Base-by-base conservation (phyloP, 2,888 invertebrate species). In the Drosophila austrosaltans region DNA sequence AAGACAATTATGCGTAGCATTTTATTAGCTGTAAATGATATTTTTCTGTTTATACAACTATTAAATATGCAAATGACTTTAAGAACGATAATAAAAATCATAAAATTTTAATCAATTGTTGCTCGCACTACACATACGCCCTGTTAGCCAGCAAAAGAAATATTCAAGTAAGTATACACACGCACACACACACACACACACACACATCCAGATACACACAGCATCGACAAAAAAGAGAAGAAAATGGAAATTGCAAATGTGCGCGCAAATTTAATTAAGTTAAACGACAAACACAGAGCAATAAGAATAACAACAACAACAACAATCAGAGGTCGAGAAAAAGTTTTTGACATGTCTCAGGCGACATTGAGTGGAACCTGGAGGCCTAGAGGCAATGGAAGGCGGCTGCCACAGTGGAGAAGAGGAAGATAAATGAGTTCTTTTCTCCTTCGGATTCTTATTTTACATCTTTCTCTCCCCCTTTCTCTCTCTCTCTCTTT, bases 91-190 rank as follows among this genome's bases (percentile, higher is more conserved):
- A 69, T 66, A 69, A 76, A 78, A 72, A 87, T 69, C 76, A 86
- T 83, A 71, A 81, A 86, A 79, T 88, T 76, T 83, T 88, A 81
- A 88, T 83, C 84, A 84, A 86, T 86, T 86, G 78, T 78, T 77
- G 79, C 67, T 67, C 58, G 36, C 73, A 56, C 39, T 48, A 62
- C 59, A 36, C 71, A 70, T 59, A 75, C 75, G 74, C 54, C 59
- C 62, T 67, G 70, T 59, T 66, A 58, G 58, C 63, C 36, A 57
- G 16, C 63, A 66, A 28, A 53, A 12, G 1, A 36, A n/a, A 53
- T 30, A 6, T 54, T 36, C 36, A 30, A 30, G 30, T 5, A 30
- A 30, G 5, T 36, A 36, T 36, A 32, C 10, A 36, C 10, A 22
- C 10, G 3, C 42, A 44, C 0, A 6, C 40, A 42, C 42, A 42